Evolutionary conservation across 2,797 vertebrate species (phyloP).

Genomic region (Podarcis siculus): DNA sequence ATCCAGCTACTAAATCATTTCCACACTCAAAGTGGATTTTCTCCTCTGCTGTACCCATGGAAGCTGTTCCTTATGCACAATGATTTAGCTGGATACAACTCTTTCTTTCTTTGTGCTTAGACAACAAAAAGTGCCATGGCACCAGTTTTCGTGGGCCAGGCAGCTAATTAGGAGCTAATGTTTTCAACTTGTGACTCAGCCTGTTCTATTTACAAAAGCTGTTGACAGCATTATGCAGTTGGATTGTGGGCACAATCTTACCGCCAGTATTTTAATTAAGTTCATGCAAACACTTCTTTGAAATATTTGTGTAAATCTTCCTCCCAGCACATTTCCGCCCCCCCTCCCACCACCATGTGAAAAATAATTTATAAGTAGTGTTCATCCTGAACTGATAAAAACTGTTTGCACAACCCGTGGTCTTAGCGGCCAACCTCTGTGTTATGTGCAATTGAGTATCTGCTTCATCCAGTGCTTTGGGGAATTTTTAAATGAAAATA

Average conservation of each 20-base stretch:
- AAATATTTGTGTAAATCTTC: not conserved
- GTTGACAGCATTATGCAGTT: not conserved
- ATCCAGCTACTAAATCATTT: too few species aligned
- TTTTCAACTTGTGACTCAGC: not conserved
- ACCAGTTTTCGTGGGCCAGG: not conserved
- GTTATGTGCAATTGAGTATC: not conserved
- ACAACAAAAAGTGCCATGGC: not conserved
- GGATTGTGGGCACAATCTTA: not conserved
- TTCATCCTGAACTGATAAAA: not conserved
- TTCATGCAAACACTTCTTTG: not conserved
- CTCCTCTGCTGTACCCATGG: too few species aligned
- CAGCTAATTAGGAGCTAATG: not conserved
- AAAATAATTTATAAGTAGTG: not conserved
- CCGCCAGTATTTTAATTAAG: not conserved
- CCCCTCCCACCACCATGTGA: not conserved
- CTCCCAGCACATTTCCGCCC: not conserved
- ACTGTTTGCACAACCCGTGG: slow-evolving; percentile 36
- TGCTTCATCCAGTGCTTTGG: not conserved
- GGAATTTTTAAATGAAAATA: not conserved
- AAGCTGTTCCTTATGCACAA: too few species aligned
- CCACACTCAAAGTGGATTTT: too few species aligned
- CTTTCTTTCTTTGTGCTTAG: not conserved
- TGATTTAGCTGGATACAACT: too few species aligned
- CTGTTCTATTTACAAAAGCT: not conserved
- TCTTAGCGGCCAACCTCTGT: not conserved